Base-by-base conservation (phyloP, 2,113 vertebrate genomes). In the Equus quagga region DNA sequence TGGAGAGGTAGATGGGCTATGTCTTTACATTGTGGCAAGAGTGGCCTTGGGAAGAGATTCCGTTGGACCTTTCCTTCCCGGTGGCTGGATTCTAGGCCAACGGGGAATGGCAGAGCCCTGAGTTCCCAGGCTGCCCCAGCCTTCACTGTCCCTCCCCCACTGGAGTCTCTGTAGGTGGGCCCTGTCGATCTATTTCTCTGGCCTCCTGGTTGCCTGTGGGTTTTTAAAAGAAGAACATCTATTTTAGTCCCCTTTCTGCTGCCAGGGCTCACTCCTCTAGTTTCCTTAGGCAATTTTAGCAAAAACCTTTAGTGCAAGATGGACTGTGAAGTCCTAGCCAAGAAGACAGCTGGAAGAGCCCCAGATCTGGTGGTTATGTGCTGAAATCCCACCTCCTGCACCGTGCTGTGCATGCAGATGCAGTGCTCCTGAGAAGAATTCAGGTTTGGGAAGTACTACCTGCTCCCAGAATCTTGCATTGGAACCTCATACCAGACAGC, bases 291-390 rank as follows among this genome's bases (percentile, higher is more conserved):
- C 69, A 33, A 6, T 73, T 86, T 72, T 60, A 91, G 36, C 49
- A 65, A 58, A 95, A 87, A 23, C 60, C 36, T 58, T 65, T 8
- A 60, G n/a, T 65, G 84, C 58, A 81, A 46, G 84, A 23, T 69
- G 70, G 36, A 36, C 87, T 70, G 26, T 65, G 78, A 31, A 13
- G 51, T 18, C 21, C 33, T 21, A 64, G 82, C 82, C 78, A 78
- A 73, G 82, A 91, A 89, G 58, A 41, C 76, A 72, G 94, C 89
- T 93, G 72, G 91, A 67, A 95, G 69, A 41, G 36, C 54, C 64
- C 94, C 76, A 75, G 76, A 75, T 31, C 8, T 18, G 64, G 72
- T 94, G 56, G 5, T 91, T 83, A 69, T 93, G 60, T 23, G 54
- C 81, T 58, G 31, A 41, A 72, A 31, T 15, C 58, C 81, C 41